These are phyloP conservation scores for Uria lomvia DNA, from an alignment of 2,113 vertebrate species.

Conservation along the genomic window DNA sequence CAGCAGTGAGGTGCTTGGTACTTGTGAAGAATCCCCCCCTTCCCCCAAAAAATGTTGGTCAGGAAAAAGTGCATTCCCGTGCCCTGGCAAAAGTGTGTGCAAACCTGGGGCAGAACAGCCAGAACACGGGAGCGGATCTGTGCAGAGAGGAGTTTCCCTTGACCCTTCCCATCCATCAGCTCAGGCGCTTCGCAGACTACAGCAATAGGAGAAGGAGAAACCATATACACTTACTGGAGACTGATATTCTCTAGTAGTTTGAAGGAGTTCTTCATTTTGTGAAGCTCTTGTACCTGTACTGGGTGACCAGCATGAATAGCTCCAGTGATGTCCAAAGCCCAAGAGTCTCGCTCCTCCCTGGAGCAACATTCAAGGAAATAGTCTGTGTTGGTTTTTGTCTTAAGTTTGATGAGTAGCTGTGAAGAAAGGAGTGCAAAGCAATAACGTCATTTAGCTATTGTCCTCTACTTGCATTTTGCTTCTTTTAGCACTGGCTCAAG, in stretches of 20 bases:
- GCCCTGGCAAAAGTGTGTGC: neutral
- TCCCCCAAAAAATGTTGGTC: neutral
- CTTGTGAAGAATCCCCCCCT: neutral
- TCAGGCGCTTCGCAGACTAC: neutral
- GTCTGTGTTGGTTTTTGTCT: slow-evolving; percentile 80
- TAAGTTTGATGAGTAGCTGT: slow-evolving; percentile 87
- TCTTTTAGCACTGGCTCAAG: neutral
- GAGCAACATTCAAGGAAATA: slow-evolving; percentile 91
- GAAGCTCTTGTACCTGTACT: slow-evolving; percentile 58
- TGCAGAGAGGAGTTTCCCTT: neutral
- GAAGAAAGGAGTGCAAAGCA: slow-evolving; percentile 26
- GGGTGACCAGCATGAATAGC: slow-evolving; percentile 78
- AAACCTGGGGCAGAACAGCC: neutral
- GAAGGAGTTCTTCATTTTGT: slow-evolving; percentile 70
- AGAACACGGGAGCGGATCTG: neutral
- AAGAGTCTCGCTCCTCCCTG: slow-evolving; percentile 88
- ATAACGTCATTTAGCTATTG: neutral
- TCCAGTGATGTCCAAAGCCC: slow-evolving; percentile 85
- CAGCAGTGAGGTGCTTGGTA: neutral
- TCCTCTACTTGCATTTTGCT: neutral
- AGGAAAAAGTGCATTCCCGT: neutral
- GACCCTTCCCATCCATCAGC: neutral
- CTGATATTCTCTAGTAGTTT: slow-evolving; percentile 80
- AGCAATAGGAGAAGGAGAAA: neutral
- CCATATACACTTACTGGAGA: slow-evolving; percentile 77